These are phyloP conservation scores for Paedocypris micromegethes DNA, from an alignment of 2,797 vertebrate species.

Conservation along the genomic window DNA sequence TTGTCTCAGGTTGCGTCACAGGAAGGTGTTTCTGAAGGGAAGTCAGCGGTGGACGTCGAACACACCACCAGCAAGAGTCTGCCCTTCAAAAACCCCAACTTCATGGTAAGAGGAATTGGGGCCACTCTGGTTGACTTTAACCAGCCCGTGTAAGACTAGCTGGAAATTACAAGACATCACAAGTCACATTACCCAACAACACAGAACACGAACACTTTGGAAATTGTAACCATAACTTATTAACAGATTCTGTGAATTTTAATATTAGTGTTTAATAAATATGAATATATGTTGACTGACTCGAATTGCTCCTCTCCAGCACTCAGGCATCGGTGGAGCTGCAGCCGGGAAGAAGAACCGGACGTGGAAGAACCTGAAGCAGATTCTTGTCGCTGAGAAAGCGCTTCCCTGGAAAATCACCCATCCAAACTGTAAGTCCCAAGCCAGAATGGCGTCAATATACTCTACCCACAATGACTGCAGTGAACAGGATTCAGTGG, in stretches of 20 bases:
- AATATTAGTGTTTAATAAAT: too few relatives aligned
- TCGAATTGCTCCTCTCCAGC: slow-evolving; percentile 59
- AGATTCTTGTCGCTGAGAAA: slow-evolving; percentile 91
- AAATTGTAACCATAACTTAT: too few relatives aligned
- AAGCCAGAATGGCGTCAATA: too few relatives aligned
- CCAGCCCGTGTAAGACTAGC: too few relatives aligned
- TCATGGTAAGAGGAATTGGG: slow-evolving; percentile 71
- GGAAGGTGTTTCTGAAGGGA: slow-evolving; percentile 56
- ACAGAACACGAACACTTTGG: too few relatives aligned
- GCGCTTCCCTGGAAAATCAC: slow-evolving; percentile 91
- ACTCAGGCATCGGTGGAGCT: slow-evolving; percentile 93
- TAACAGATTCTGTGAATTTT: too few relatives aligned
- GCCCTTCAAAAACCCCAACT: slow-evolving; percentile 87
- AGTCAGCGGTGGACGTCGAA: slow-evolving; percentile 1
- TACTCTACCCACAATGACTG: too few relatives aligned
- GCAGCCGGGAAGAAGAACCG: slow-evolving; percentile 97
- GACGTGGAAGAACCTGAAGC: slow-evolving; percentile 99
- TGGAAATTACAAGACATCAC: too few relatives aligned
- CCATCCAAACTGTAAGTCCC: slow-evolving; percentile 89
- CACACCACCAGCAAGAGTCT: slow-evolving; percentile 75
- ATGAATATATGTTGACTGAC: too few relatives aligned
- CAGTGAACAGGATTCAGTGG: too few relatives aligned
- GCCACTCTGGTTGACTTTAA: too few relatives aligned
- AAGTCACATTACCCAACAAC: too few relatives aligned
- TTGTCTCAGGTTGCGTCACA: slow-evolving; percentile 59